Conservation (phyloP, 2,888 invertebrate genomes). For the Drosophila pseudotalamancana region DNA sequence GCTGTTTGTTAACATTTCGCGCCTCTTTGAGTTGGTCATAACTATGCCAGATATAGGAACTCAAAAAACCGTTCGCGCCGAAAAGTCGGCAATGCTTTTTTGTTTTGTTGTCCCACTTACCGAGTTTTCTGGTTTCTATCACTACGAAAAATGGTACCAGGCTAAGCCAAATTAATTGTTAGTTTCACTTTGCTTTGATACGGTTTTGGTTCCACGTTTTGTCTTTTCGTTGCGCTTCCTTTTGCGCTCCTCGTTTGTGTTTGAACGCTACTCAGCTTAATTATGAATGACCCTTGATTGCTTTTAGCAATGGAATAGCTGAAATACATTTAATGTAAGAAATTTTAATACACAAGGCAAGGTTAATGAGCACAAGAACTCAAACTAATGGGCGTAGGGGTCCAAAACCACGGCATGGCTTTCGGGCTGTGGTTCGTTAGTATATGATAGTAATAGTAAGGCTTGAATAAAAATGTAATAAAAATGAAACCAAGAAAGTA, state of each 20-base stretch:
- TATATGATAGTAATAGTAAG: neutral
- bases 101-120: conserved; percentile 42
- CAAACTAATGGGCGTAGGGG: neutral
- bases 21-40: conserved; percentile 58
- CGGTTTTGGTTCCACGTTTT: conserved; percentile 9
- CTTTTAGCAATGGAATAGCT: conserved; percentile 17
- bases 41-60: conserved; percentile 11
- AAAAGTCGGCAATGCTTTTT: conserved; percentile 25
- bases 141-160: conserved; percentile 22
- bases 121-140: conserved; percentile 34
- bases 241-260: neutral
- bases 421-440: neutral
- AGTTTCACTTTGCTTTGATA: conserved; percentile 18
- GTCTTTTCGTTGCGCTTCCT: conserved; percentile 2
- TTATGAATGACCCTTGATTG: conserved; percentile 14
- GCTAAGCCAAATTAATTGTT: conserved; percentile 30
- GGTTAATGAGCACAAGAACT: neutral
- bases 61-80: neutral
- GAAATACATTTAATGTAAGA: conserved; percentile 23
- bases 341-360: neutral
- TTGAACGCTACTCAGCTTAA: conserved; percentile 38
- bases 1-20: conserved; percentile 15
- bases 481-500: neutral
- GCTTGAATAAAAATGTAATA: neutral
- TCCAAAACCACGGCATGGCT: neutral